Evolutionary conservation across 1,140 invertebrate species (phyloP), one percentile per base, ranked within the genome.

Genomic region (Ruditapes philippinarum): DNA sequence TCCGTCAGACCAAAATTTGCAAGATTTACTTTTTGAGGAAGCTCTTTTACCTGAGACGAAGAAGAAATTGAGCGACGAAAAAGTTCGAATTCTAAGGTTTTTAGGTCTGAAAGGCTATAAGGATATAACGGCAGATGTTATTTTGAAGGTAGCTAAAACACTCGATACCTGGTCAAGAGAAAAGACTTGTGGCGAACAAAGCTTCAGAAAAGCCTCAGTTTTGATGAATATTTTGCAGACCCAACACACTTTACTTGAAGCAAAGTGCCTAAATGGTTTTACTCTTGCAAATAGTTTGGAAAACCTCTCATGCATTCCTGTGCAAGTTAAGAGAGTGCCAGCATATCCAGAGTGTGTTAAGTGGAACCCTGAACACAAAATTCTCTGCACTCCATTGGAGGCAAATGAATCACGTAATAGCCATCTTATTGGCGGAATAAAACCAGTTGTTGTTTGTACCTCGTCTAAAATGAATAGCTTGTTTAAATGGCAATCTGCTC

Each of bases 401-500:
- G 68, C 65, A n/a, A 73, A 38, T 33, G 49, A 62, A 36, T 12
- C 42, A 1, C 28, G 65, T 22, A 17, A 36, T 14, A 31, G 60
- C 25, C 2, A 49, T 9, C 19, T 70, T 51, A 49, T 84, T 14
- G 82, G 82, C n/a, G 51, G 65, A 73, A 22, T 49, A 70, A 33
- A 70, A 42, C 40, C 82, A 42, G 17, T 73, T 28, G 38, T 84
- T 4, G 14, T n/a, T 49, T 54, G 40, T 11, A 51, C 19, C 11
- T 49, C 31, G 33, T 4, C 49, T 2, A 19, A 57, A 38, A n/a
- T 70, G 9, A 49, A 36, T n/a, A n/a, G 14, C 9, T 33, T 14
- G 54, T 84, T 54, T 84, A 42, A 42, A 25, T 84, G 81, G 81
- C 33, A 51, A 51, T 17, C 22, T 22, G 19, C 31, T n/a, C 81